Percentiles rank a stretch among this genome's conserved stretches.
phyloP scores from a whole-genome alignment of 2,797 vertebrate genomes.

The Gadopsis marmoratus region DNA sequence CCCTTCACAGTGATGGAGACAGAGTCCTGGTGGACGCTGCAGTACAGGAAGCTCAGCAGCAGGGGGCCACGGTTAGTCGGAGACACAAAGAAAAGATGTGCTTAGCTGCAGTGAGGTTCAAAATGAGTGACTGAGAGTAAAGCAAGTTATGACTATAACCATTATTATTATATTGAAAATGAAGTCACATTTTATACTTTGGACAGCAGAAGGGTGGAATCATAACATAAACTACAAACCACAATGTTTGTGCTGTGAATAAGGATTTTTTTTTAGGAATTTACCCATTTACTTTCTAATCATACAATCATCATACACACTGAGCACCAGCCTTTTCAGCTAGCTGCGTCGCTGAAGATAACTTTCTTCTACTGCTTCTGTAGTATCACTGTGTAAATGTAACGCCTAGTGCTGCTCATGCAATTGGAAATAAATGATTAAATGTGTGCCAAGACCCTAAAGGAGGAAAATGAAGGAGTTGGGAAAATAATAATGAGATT shows the following conservation, averaged over 20 bases:
- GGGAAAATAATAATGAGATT: not conserved
- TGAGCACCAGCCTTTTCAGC: no score
- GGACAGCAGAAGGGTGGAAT: not conserved
- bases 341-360: no score
- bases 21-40: conserved; percentile 74
- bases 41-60: conserved; percentile 84
- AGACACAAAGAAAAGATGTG: not conserved
- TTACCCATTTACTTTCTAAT: no score
- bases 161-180: no score
- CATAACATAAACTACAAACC: not conserved
- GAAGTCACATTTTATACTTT: not conserved
- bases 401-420: not conserved
- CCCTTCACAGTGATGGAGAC: conserved; percentile 73
- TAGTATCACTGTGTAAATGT: not conserved
- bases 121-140: not conserved
- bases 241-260: not conserved
- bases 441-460: not conserved
- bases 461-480: not conserved
- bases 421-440: no score
- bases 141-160: not conserved
- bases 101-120: not conserved
- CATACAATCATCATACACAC: not conserved
- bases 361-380: not conserved
- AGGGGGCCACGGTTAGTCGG: conserved; percentile 87
- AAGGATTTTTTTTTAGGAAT: no score